phyloP scores from a whole-genome alignment of 1,140 invertebrate genomes.

The Cephus cinctus region DNA sequence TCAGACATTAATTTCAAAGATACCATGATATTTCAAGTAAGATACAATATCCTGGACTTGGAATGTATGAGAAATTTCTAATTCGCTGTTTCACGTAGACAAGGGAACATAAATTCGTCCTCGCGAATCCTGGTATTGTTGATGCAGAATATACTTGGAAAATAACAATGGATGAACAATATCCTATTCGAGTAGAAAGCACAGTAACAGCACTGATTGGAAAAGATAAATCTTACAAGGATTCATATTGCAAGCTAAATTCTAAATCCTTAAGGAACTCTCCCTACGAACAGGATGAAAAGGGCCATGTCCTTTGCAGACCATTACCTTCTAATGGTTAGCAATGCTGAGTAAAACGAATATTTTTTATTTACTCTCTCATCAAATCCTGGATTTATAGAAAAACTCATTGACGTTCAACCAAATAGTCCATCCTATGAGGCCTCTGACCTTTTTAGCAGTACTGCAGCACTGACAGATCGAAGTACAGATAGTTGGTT shows the following conservation, averaged over 20 bases:
- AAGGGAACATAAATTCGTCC: slow-evolving; percentile 17
- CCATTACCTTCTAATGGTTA: too few species aligned
- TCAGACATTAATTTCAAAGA: slow-evolving; percentile 37
- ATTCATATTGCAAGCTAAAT: too few species aligned
- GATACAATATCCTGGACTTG: slow-evolving; percentile 1
- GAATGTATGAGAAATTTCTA: not conserved
- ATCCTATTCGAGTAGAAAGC: slow-evolving; percentile 28
- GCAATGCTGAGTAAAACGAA: too few species aligned
- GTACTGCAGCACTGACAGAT: slow-evolving; percentile 24
- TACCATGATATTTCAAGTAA: slow-evolving; percentile 42
- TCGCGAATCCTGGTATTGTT: slow-evolving; percentile 31
- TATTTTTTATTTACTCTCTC: not conserved
- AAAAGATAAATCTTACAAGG: too few species aligned
- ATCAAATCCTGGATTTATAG: not conserved
- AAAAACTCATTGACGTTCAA: not conserved
- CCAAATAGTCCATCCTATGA: not conserved
- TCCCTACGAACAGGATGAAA: too few species aligned
- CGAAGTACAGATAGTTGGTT: slow-evolving; percentile 37
- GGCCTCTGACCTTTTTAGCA: slow-evolving; percentile 34
- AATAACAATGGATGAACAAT: slow-evolving; percentile 33
- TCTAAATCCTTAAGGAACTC: too few species aligned
- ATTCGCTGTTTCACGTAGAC: slow-evolving; percentile 18
- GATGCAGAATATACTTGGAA: slow-evolving; percentile 32
- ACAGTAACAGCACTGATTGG: too few species aligned
- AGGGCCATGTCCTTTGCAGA: too few species aligned